Conservation (phyloP, 1,140 invertebrate genomes). For the Phocides pigmalion region DNA sequence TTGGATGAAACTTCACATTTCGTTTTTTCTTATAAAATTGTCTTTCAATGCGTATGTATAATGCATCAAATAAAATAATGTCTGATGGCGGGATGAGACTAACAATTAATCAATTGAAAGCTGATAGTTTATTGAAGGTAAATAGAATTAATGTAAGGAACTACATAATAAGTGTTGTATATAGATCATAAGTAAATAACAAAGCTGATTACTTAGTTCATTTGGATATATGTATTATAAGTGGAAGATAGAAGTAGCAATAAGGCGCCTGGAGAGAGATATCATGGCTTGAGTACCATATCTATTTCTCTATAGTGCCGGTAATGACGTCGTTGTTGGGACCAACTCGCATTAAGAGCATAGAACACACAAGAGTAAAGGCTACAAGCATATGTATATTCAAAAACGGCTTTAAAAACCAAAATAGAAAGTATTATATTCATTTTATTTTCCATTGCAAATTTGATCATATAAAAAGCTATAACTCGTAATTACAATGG, state of each 20-base stretch:
- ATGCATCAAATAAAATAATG: no score
- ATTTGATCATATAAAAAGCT: no score
- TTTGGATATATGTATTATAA: neutral
- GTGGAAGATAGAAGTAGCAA: neutral
- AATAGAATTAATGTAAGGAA: no score
- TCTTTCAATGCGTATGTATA: no score
- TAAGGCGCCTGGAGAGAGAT: neutral
- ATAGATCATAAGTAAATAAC: neutral
- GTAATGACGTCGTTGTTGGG: conserved; percentile 39
- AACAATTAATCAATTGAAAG: no score
- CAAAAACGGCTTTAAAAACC: neutral
- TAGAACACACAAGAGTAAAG: neutral
- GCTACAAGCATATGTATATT: neutral
- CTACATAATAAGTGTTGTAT: no score
- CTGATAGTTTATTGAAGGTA: no score
- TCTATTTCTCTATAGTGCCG: conserved; percentile 36
- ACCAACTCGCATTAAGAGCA: neutral
- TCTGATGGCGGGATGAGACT: no score
- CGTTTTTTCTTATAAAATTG: neutral
- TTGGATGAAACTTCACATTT: neutral
- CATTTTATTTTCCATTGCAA: neutral
- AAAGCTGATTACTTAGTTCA: neutral
- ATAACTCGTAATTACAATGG: no score
- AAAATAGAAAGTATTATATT: neutral
- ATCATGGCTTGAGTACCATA: neutral